A percentile compares a stretch with the other conserved stretches of the same genome.
Conservation (phyloP, 2,113 vertebrate species). For the Notechis scutatus region DNA sequence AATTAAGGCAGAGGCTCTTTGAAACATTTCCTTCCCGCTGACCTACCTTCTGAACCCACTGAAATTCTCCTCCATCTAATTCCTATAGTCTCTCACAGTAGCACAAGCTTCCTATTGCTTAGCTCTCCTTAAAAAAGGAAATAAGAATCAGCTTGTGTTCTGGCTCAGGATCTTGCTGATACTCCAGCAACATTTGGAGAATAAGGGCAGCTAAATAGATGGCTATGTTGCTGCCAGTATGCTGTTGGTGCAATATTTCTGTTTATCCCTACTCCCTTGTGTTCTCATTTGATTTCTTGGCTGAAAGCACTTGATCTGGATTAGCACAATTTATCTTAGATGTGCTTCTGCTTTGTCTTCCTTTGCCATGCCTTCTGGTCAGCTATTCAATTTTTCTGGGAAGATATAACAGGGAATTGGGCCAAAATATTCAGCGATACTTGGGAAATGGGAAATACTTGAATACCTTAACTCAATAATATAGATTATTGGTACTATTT, state of each 20-base stretch:
- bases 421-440: neutral
- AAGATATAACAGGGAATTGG: neutral
- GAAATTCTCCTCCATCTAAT: neutral
- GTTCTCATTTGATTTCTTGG: neutral
- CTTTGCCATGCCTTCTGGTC: neutral
- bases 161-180: neutral
- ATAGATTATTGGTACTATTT: neutral
- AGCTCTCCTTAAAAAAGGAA: neutral
- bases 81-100: neutral
- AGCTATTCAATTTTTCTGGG: neutral
- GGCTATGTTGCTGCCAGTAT: neutral
- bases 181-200: neutral
- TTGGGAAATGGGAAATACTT: neutral
- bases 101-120: neutral
- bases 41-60: neutral
- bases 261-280: neutral
- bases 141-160: neutral
- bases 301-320: neutral
- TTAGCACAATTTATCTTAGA: neutral
- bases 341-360: neutral
- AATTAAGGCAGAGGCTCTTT: neutral
- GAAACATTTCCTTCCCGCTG: neutral
- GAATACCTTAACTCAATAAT: neutral
- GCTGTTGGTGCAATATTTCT: neutral
- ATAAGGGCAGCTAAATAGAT: neutral